These are phyloP conservation scores for Megalonaias nervosa DNA, from an alignment of 1,140 invertebrate species.

Conservation along the genomic window DNA sequence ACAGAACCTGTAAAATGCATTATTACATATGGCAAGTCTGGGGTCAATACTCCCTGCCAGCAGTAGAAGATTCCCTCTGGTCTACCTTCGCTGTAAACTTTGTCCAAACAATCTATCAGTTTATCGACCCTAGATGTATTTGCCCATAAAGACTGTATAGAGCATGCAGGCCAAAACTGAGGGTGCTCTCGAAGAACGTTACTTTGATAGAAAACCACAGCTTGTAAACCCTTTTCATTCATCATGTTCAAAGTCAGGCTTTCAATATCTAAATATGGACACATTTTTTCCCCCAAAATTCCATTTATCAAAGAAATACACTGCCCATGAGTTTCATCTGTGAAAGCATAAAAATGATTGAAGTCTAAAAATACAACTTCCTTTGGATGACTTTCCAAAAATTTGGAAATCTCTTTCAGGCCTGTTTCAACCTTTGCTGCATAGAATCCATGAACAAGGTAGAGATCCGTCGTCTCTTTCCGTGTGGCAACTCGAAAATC, in stretches of 20 bases:
- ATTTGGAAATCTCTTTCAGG: constrained; percentile 77
- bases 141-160: constrained; percentile 85
- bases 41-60: constrained; percentile 85
- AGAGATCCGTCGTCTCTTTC: constrained; percentile 75
- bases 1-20: constrained; percentile 72
- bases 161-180: constrained; percentile 78
- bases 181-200: constrained; percentile 72
- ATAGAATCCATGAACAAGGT: constrained; percentile 84
- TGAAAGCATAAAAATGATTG: constrained; percentile 88
- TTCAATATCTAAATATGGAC: constrained; percentile 76
- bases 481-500: constrained; percentile 82
- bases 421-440: constrained; percentile 78
- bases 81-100: constrained; percentile 71
- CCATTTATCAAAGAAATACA: constrained; percentile 77
- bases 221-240: constrained; percentile 76
- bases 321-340: constrained; percentile 76
- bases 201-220: constrained; percentile 79
- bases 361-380: constrained; percentile 87
- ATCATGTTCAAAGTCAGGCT: constrained; percentile 78
- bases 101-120: constrained; percentile 77
- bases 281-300: constrained; percentile 79
- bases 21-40: constrained; percentile 75
- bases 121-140: constrained; percentile 76
- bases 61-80: constrained; percentile 78
- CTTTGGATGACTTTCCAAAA: constrained; percentile 78